phyloP scores from a whole-genome alignment of 2,888 invertebrate species.

The Ceramica pisi region DNA sequence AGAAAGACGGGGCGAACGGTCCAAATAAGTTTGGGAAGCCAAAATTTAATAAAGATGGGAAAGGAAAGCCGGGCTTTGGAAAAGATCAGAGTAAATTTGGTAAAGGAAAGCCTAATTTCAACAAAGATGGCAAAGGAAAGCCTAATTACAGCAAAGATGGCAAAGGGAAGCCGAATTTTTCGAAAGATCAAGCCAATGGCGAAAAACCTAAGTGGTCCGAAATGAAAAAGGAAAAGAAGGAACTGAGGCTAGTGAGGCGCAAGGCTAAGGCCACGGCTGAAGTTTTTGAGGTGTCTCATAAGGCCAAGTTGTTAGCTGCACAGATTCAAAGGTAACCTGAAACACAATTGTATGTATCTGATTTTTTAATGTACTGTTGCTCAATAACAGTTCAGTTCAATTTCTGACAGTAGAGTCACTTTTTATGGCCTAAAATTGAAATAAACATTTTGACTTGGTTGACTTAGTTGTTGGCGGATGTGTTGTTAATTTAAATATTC shows the following conservation, averaged over 20 bases:
- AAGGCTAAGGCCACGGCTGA: constrained; percentile 90
- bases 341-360: not conserved
- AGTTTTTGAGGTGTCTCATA: constrained; percentile 86
- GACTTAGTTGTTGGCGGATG: not conserved
- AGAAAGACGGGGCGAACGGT: constrained; percentile 50
- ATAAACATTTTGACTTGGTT: too few species aligned
- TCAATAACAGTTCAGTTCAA: too few species aligned
- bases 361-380: too few species aligned
- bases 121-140: constrained; percentile 63
- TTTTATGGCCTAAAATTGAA: too few species aligned
- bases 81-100: constrained; percentile 45
- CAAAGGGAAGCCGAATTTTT: constrained; percentile 70
- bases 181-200: constrained; percentile 72
- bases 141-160: constrained; percentile 59
- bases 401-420: too few species aligned
- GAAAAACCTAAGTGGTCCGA: constrained; percentile 93
- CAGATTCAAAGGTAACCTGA: constrained; percentile 84
- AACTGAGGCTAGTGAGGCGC: constrained; percentile 92
- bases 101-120: constrained; percentile 59
- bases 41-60: constrained; percentile 46
- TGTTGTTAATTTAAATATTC: not conserved
- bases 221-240: constrained; percentile 94
- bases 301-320: constrained; percentile 85
- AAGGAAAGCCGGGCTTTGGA: constrained; percentile 48
- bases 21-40: constrained; percentile 54